A percentile compares a stretch with the other conserved stretches of the same genome.
phyloP scores from a whole-genome alignment of 2,888 invertebrate species.

The Torymus aiolomorphi region DNA sequence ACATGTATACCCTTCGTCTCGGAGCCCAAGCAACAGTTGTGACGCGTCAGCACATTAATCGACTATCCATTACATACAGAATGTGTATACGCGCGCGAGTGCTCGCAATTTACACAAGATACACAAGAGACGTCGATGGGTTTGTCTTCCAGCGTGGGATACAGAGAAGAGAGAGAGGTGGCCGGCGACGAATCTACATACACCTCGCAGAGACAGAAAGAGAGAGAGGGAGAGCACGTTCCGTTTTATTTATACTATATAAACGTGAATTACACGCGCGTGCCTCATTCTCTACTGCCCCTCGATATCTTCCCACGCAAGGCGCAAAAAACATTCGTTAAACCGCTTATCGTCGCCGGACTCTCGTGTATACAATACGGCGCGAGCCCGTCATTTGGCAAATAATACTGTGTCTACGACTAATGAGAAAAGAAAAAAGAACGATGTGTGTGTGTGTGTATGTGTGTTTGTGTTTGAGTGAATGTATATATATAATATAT shows the following conservation, averaged over 20 bases:
- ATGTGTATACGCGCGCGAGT: not conserved
- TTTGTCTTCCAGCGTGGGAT: too few species aligned
- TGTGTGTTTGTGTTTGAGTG: too few species aligned
- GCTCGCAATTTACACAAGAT: slow-evolving; percentile 37
- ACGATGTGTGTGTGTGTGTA: not conserved
- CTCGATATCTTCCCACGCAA: too few species aligned
- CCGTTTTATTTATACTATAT: not conserved
- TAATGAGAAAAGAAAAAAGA: slow-evolving; percentile 42
- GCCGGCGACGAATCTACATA: too few species aligned
- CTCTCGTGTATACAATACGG: slow-evolving; percentile 5
- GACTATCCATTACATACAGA: slow-evolving; percentile 2
- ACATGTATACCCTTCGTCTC: too few species aligned
- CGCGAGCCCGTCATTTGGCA: slow-evolving; percentile 46
- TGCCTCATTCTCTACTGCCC: not conserved
- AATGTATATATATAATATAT: too few species aligned
- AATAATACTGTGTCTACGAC: slow-evolving; percentile 56
- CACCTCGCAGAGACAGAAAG: too few species aligned
- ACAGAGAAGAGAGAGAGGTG: too few species aligned
- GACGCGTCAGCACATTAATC: too few species aligned
- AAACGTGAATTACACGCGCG: not conserved
- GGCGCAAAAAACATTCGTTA: not conserved
- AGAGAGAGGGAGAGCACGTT: too few species aligned
- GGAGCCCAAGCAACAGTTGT: too few species aligned
- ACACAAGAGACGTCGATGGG: slow-evolving; percentile 41
- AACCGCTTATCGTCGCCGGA: slow-evolving; percentile 1